These are phyloP conservation scores for Anolis carolinensis DNA, from an alignment of 2,113 vertebrate genomes.

Conservation along the genomic window DNA sequence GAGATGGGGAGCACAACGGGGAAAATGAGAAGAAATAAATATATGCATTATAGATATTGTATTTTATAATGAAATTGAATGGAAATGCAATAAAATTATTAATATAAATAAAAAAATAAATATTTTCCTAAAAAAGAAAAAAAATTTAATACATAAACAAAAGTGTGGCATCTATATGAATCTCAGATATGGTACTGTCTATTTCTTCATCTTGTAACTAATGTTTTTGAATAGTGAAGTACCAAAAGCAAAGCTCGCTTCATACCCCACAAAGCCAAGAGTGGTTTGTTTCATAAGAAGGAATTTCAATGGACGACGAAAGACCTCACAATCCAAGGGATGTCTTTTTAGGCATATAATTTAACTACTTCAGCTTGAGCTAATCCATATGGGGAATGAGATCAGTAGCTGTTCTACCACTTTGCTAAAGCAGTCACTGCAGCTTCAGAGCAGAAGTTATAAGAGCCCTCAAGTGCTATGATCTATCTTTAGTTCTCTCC, in stretches of 20 bases:
- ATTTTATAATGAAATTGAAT: too few species aligned
- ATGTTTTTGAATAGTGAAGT: neutral
- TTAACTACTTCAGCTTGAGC: conserved; percentile 10
- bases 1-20: too few species aligned
- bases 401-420: neutral
- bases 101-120: too few species aligned
- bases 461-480: conserved; percentile 5
- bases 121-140: too few species aligned
- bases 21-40: too few species aligned
- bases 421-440: neutral
- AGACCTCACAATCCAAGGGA: neutral
- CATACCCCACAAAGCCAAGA: neutral
- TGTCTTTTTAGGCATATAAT: neutral
- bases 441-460: conserved; percentile 2
- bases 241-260: too few species aligned
- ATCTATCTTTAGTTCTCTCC: conserved; percentile 23
- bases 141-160: too few species aligned
- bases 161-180: too few species aligned
- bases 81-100: too few species aligned
- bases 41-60: too few species aligned
- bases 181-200: too few species aligned
- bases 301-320: neutral
- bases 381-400: neutral
- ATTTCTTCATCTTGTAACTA: neutral
- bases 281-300: neutral